Conservation (phyloP, 2,113 vertebrate genomes). For the Mastomys coucha region DNA sequence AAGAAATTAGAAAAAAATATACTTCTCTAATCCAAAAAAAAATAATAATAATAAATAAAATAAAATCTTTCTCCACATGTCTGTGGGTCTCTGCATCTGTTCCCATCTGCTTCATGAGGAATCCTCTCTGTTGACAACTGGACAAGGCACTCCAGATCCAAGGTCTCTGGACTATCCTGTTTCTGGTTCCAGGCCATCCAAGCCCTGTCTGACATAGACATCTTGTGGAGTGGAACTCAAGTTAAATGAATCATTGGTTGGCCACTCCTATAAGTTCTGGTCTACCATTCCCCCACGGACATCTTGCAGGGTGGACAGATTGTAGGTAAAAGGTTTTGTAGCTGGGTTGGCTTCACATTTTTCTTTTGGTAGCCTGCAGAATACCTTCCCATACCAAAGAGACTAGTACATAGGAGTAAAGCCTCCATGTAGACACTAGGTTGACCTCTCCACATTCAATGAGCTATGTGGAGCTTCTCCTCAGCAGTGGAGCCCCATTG, state of each 20-base stretch:
- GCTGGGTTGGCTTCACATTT: not conserved
- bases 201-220: not conserved
- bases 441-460: not conserved
- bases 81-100: not conserved
- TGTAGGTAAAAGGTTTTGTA: not conserved
- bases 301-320: not conserved
- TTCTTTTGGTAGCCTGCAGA: not conserved
- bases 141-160: not conserved
- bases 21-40: too few relatives aligned
- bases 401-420: not conserved
- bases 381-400: not conserved
- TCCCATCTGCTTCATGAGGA: not conserved
- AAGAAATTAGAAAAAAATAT: too few relatives aligned
- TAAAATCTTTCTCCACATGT: not conserved
- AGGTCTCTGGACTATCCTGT: not conserved
- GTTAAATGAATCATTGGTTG: not conserved
- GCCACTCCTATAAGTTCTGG: not conserved
- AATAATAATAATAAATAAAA: too few relatives aligned
- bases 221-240: not conserved
- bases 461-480: not conserved
- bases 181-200: not conserved
- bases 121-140: not conserved
- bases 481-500: not conserved
- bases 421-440: not conserved
- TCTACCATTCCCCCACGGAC: not conserved